Conservation (phyloP, 2,888 invertebrate species). For the Nycteola revayana region DNA sequence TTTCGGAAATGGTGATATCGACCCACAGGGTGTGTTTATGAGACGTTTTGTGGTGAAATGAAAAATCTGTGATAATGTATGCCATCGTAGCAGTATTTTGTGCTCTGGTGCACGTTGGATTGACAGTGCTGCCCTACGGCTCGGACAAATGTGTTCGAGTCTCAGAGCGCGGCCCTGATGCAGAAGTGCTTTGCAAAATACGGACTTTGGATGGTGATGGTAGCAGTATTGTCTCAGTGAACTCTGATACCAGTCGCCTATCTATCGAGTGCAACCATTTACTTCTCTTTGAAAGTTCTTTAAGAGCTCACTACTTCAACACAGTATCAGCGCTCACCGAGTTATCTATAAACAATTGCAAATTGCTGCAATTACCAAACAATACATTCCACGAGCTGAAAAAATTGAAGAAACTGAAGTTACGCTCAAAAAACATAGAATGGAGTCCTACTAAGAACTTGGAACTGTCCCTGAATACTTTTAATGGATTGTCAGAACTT, state of each 20-base stretch:
- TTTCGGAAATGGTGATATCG: slow-evolving; percentile 82
- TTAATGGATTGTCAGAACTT: slow-evolving; percentile 90
- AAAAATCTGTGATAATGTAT: slow-evolving; percentile 80
- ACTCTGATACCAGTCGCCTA: slow-evolving; percentile 87
- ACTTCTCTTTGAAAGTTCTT: slow-evolving; percentile 89
- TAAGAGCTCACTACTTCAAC: slow-evolving; percentile 87
- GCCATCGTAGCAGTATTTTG: slow-evolving; percentile 69
- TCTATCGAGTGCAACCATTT: slow-evolving; percentile 90
- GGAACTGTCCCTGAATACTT: slow-evolving; percentile 86
- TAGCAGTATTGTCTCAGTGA: slow-evolving; percentile 83
- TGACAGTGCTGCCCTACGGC: slow-evolving; percentile 78
- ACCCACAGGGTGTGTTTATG: slow-evolving; percentile 81
- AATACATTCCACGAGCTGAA: slow-evolving; percentile 90
- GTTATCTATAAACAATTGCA: slow-evolving; percentile 89
- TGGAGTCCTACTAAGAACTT: slow-evolving; percentile 90
- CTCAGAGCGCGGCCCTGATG: slow-evolving; percentile 70
- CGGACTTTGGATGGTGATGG: slow-evolving; percentile 87
- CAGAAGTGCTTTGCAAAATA: slow-evolving; percentile 85
- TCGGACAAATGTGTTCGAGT: slow-evolving; percentile 74
- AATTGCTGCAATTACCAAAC: slow-evolving; percentile 88
- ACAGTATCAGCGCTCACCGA: slow-evolving; percentile 88
- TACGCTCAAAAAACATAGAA: slow-evolving; percentile 90
- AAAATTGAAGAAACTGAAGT: slow-evolving; percentile 88
- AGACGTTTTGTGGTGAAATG: slow-evolving; percentile 78
- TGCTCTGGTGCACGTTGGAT: slow-evolving; percentile 79